Base-by-base conservation (phyloP, 2,797 vertebrate genomes). In the Falco novaeseelandiae region DNA sequence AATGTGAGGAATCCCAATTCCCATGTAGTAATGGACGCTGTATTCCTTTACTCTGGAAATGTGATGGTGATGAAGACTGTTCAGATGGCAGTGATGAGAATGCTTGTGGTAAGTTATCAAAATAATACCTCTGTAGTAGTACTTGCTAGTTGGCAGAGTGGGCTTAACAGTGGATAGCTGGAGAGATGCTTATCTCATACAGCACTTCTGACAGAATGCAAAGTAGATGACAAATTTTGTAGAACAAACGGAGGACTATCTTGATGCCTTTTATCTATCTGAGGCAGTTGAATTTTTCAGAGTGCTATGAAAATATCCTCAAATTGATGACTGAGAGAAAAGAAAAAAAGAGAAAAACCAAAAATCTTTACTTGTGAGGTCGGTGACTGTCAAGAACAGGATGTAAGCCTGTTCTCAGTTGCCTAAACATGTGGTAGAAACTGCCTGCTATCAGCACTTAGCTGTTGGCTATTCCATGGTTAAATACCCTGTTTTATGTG, bases 51-150 rank as follows among this genome's bases (percentile, higher is more conserved):
- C 84, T 99, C 38, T 99, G 99, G 99, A 98, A 99, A 87, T 99
- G 99, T 73, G 99, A 99, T 32, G 99, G 99, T 15, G 99, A 99
- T 30, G 98, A 99, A 94, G 99, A 99, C 97, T 99, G 99, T 90
- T 96, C 97, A 2, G 99, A 99, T 8, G 99, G 99, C 81, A 99
- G 99, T 30, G 99, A 99, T 11, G 99, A 99, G 84, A 98, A 85
- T 92, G 97, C 99, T 44, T 99, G 99, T 92, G 99, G 99, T 99
- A 96, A 99, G 99, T 95, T 72, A 63, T 89, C 21, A 87, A 69
- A 81, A 55, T 70, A 87, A 51, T 71, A 30, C 30, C 11, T 66
- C 21, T 83, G 5, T 30, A 66, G 26, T 29, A 59, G 8, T 61
- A 61, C 23, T 57, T 86, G 11, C 12, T 76, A 27, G 9, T 3